Evolutionary conservation across 2,888 invertebrate genomes (phyloP), one percentile per base, ranked within the genome.

Genomic region (Synergus laeviventris): DNA sequence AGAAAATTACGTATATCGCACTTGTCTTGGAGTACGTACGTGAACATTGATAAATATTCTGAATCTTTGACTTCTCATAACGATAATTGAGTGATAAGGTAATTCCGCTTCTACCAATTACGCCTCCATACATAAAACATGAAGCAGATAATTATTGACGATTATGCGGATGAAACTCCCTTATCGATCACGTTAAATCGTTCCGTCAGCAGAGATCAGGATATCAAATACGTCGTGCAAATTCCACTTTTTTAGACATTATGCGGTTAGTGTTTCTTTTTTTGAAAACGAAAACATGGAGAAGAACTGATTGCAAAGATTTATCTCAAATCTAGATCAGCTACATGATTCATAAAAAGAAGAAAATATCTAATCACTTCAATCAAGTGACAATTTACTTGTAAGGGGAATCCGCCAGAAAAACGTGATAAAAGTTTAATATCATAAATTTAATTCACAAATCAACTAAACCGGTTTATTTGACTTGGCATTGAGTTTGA

Each of bases 121-220:
- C 56, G n/a, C 2, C 18, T 56, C 12, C 56, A 61, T 36, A 39
- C 38, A 38, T 75, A 70, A 74, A 62, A 70, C 21, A 49, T 39
- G 77, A 73, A 49, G 61, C 70, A 31, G 24, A 14, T 36, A 59
- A 74, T 74, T 74, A 74, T 77, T 61, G 62, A 74, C 74, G 54
- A 77, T 74, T 74, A 74, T 59, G 74, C 49, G 61, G 60, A 73
- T 76, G 56, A n/a, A 21, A 56, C 56, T 18, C 9, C 12, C 56
- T 56, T 76, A 76, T 73, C 61, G 54, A 73, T 76, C 36, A 66
- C 21, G 62, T 18, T 21, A 9, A 21, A 38, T 49, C 61, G 61
- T 54, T 54, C 24, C 38, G 56, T 73, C 73, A 56, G 56, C 54
- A 11, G 18, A 56, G 2, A 21, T 42, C 42, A 42, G 42, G 42